phyloP scores from a whole-genome alignment of 2,888 invertebrate genomes.

The Neuroscelio doddi region DNA sequence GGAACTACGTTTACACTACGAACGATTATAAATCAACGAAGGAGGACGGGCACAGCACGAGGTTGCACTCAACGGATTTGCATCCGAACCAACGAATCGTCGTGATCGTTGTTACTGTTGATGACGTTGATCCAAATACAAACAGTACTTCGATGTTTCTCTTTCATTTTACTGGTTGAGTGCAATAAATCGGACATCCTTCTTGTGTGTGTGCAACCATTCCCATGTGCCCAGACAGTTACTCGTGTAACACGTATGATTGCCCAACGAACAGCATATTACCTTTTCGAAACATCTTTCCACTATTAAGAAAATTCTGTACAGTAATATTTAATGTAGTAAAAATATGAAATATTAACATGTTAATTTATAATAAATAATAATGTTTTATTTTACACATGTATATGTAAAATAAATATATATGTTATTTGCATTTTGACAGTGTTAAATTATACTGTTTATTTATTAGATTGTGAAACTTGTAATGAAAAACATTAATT shows the following conservation, averaged over 20 bases:
- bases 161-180: constrained; percentile 43
- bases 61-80: constrained; percentile 51
- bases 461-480: too few species aligned
- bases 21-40: constrained; percentile 44
- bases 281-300: too few species aligned
- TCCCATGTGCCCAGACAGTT: constrained; percentile 10
- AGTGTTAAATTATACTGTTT: too few species aligned
- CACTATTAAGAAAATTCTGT: too few species aligned
- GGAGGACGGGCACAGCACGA: constrained; percentile 31
- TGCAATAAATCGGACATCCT: constrained; percentile 32
- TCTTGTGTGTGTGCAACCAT: constrained; percentile 8
- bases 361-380: too few species aligned
- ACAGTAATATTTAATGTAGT: too few species aligned
- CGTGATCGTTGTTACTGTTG: constrained; percentile 32
- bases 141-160: constrained; percentile 43
- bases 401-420: too few species aligned
- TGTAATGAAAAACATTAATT: too few species aligned
- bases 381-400: too few species aligned
- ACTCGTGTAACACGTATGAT: constrained; percentile 15
- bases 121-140: constrained; percentile 45
- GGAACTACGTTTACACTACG: constrained; percentile 27
- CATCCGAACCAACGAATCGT: constrained; percentile 39
- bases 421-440: too few species aligned
- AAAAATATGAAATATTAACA: too few species aligned
- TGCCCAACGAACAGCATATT: too few species aligned